A percentile compares a stretch with the other conserved stretches of the same genome.
Conservation (phyloP, 2,797 vertebrate species). For the Peromyscus aztecus region DNA sequence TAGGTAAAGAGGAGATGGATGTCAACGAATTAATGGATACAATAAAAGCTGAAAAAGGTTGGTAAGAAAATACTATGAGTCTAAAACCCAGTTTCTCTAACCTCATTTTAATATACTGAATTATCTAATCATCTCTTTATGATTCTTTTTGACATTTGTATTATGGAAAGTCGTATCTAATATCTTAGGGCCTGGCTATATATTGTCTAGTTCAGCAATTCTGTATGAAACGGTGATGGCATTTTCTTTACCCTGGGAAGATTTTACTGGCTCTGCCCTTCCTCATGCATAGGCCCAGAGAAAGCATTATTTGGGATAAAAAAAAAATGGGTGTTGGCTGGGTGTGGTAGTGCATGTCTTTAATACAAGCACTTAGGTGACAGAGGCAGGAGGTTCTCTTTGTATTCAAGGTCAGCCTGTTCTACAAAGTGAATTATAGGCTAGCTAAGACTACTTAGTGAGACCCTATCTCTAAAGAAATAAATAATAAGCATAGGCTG, state of each 20-base stretch:
- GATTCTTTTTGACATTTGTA: background rate
- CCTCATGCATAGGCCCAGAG: background rate
- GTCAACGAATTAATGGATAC: background rate
- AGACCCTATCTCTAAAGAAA: background rate
- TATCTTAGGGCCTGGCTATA: background rate
- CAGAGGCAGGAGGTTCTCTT: background rate
- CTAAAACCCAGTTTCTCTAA: background rate
- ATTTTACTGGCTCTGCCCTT: background rate
- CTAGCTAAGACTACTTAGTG: background rate
- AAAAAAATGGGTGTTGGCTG: background rate
- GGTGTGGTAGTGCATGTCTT: background rate
- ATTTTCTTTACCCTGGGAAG: background rate
- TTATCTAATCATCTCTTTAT: background rate
- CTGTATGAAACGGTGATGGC: background rate
- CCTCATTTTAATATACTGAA: background rate
- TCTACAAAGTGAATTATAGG: background rate
- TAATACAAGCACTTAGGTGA: background rate
- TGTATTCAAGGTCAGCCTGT: background rate
- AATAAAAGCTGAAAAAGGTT: constrained; percentile 2
- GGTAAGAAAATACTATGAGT: background rate
- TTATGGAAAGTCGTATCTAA: background rate
- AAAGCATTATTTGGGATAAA: background rate
- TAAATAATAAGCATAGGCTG: background rate
- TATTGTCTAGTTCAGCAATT: background rate
- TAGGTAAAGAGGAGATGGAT: background rate